Base-by-base conservation (phyloP, 2,113 vertebrate genomes). In the Dendrocopos noguchii region DNA sequence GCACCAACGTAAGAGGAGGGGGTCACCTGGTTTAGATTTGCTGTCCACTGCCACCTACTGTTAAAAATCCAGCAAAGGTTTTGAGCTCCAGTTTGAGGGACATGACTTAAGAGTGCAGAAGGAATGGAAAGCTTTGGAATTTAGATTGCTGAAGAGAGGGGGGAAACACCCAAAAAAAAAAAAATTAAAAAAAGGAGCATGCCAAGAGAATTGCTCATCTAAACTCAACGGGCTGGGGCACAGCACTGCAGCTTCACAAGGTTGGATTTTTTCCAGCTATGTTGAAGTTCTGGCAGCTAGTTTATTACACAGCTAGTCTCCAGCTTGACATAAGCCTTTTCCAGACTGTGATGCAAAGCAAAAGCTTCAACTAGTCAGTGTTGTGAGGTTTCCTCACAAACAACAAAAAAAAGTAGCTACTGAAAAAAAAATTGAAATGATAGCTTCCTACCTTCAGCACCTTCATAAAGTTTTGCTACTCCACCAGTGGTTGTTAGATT, bases 1-100 rank as follows among this genome's bases (percentile, higher is more conserved):
- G 29, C 25, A 16, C 7, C n/a, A 28, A 10, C 1, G 2, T 6
- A 63, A 2, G 8, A 29, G 55, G 20, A 24, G 25, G 20, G 46
- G 47, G 66, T 27, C 66, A 60, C 15, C 36, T 16, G 63, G 34
- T 56, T 91, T 71, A 92, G 21, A 15, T 90, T 46, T 93, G 79
- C 89, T 95, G 66, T 64, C 53, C 91, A 33, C 79, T 87, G 91
- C 95, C 94, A 94, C 76, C 94, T 96, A 74, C 87, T 83, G 96
- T 91, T 92, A 71, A 61, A 87, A 64, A 7, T 36, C 29, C 56
- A 65, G 19, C 44, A 29, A 24, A 63, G 60, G 3, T 34, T 22
- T 10, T 3, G 42, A 55, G 15, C 27, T 71, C 53, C 27, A 16
- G 13, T 56, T 90, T 12, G 3, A 80, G 19, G 42, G 20, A 9